A percentile compares a stretch with the other conserved stretches of the same genome.
Evolutionary conservation across 1,140 invertebrate genomes (phyloP).

Genomic region (Drosophila kikkawai): DNA sequence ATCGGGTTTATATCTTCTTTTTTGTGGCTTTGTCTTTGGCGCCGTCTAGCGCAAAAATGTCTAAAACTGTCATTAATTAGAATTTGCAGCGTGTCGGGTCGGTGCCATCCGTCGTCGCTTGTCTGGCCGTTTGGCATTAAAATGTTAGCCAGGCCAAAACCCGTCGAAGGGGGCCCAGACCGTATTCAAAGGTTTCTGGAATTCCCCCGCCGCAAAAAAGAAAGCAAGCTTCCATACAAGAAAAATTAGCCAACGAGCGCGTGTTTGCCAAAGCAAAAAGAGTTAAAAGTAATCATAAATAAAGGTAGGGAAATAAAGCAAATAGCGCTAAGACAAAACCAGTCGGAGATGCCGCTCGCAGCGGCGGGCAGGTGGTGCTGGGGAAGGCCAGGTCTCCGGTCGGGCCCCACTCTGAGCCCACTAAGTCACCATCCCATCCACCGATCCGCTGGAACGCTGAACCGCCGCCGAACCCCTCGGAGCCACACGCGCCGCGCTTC

Average conservation of each 20-base stretch:
- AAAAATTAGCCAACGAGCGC: conserved; percentile 56
- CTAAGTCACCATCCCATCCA: not conserved
- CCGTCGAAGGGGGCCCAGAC: conserved; percentile 25
- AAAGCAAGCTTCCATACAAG: conserved; percentile 40
- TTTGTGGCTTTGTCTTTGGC: conserved; percentile 50
- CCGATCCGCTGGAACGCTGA: conserved; percentile 6
- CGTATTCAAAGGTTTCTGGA: conserved; percentile 56
- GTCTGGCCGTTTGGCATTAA: conserved; percentile 56
- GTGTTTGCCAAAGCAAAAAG: conserved; percentile 57
- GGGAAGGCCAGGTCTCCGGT: conserved; percentile 8
- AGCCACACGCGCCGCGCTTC: conserved; percentile 73
- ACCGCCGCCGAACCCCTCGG: conserved; percentile 14
- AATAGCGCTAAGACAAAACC: conserved; percentile 49
- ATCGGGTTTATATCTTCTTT: conserved; percentile 10
- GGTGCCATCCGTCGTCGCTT: conserved; percentile 45
- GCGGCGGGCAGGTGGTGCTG: not conserved
- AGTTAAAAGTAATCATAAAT: conserved; percentile 58
- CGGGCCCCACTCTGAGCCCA: conserved; percentile 43
- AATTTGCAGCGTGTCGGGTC: conserved; percentile 58
- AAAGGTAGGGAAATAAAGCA: conserved; percentile 51
- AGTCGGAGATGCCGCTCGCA: conserved; percentile 30
- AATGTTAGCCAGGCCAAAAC: conserved; percentile 34
- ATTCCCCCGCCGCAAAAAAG: conserved; percentile 67
- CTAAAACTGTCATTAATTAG: conserved; percentile 69
- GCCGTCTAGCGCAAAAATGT: conserved; percentile 64